These are phyloP conservation scores for Dichetophora obliterata DNA, from an alignment of 2,888 invertebrate species.

Conservation along the genomic window DNA sequence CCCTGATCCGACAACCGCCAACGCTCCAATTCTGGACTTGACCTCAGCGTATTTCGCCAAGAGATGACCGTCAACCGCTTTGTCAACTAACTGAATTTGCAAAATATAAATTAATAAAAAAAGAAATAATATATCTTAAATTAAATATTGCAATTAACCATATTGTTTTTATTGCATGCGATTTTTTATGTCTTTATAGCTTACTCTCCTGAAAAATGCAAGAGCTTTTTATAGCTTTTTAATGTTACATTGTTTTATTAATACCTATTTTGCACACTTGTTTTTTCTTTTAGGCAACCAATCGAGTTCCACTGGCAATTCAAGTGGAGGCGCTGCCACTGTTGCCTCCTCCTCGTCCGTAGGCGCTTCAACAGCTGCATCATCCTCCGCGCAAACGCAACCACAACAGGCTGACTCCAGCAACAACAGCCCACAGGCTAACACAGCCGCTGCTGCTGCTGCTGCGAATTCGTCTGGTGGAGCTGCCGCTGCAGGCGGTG, in stretches of 20 bases:
- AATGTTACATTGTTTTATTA: neutral
- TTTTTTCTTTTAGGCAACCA: constrained; percentile 51
- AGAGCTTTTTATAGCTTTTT: neutral
- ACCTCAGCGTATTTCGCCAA: too few relatives aligned
- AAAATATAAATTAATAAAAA: too few relatives aligned
- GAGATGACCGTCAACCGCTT: too few relatives aligned
- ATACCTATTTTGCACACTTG: neutral
- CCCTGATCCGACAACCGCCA: too few relatives aligned
- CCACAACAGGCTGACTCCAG: constrained; percentile 32
- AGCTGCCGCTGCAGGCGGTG: constrained; percentile 43
- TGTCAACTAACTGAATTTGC: too few relatives aligned
- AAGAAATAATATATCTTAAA: too few relatives aligned
- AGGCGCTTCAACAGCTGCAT: constrained; percentile 42
- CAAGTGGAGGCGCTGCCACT: constrained; percentile 47
- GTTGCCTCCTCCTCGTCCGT: constrained; percentile 47
- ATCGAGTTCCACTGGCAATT: constrained; percentile 50
- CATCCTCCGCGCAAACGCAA: constrained; percentile 46
- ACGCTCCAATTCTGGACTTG: too few relatives aligned
- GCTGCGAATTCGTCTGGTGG: constrained; percentile 22
- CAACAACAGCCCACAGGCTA: constrained; percentile 46
- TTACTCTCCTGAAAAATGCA: too few relatives aligned
- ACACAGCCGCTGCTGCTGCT: constrained; percentile 44
- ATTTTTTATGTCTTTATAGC: too few relatives aligned
- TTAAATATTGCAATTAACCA: too few relatives aligned
- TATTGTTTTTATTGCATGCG: too few relatives aligned